Percentiles rank a stretch among this genome's conserved stretches.
phyloP scores from a whole-genome alignment of 1,140 invertebrate genomes.

The Drosophila tristis region DNA sequence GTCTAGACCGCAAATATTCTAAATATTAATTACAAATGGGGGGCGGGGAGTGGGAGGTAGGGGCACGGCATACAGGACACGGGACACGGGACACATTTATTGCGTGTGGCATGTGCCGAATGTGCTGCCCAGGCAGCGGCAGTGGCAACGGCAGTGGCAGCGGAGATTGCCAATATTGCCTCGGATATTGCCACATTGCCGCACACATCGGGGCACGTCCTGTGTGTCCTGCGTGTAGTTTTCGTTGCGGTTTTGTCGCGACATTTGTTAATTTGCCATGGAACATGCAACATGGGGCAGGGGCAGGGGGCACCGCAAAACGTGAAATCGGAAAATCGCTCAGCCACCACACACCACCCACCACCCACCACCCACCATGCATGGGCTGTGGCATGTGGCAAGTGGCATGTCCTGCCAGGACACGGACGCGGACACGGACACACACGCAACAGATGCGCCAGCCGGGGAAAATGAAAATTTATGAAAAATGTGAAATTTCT shows the following conservation, averaged over 20 bases:
- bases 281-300: slow-evolving; percentile 54
- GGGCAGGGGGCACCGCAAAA: no score
- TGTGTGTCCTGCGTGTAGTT: slow-evolving; percentile 54
- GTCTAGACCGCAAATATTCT: slow-evolving; percentile 4
- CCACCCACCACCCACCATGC: no score
- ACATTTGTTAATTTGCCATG: slow-evolving; percentile 79
- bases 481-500: slow-evolving; percentile 19
- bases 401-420: no score
- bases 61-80: not conserved
- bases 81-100: no score
- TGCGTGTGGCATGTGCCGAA: not conserved
- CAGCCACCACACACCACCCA: no score
- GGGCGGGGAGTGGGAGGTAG: not conserved
- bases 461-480: not conserved
- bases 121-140: slow-evolving; percentile 22
- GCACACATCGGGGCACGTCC: slow-evolving; percentile 27
- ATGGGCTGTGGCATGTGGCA: no score
- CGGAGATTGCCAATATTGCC: slow-evolving; percentile 67
- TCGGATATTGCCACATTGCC: slow-evolving; percentile 40
- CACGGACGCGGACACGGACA: no score
- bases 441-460: slow-evolving; percentile 45
- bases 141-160: not conserved
- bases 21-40: slow-evolving; percentile 17
- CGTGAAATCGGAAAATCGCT: no score
- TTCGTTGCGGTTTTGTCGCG: slow-evolving; percentile 65